Conservation (phyloP, 2,797 vertebrate genomes). For the Dicrostonyx torquatus region DNA sequence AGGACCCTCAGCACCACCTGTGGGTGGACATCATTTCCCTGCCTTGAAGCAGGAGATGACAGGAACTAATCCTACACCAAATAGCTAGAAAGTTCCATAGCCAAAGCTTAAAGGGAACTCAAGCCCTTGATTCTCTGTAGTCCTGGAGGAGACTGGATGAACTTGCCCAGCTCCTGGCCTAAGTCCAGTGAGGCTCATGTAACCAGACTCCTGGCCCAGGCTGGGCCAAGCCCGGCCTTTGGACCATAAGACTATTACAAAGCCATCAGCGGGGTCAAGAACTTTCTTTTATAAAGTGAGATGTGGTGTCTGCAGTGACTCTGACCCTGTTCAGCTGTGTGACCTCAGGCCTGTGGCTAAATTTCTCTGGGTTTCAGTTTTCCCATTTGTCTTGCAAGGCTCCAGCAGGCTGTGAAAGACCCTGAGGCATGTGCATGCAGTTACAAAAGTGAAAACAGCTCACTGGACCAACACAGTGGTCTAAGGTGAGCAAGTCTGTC, state of each 20-base stretch:
- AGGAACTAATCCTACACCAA: not conserved
- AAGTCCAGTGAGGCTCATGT: not conserved
- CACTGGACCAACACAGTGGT: not conserved
- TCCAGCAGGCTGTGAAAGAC: not conserved
- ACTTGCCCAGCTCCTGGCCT: not conserved
- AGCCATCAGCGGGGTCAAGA: not conserved
- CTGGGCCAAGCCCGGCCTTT: not conserved
- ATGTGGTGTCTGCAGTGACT: not conserved
- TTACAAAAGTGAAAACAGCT: too few relatives aligned
- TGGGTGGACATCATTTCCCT: not conserved
- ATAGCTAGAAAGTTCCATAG: not conserved
- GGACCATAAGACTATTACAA: not conserved
- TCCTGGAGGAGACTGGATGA: not conserved
- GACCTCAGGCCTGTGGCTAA: not conserved
- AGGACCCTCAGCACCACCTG: not conserved
- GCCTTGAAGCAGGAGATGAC: not conserved
- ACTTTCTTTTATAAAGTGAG: not conserved
- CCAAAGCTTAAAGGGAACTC: not conserved
- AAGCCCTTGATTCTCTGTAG: not conserved
- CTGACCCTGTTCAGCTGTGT: not conserved
- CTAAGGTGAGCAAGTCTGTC: not conserved
- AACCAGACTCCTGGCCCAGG: not conserved
- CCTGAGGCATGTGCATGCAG: not conserved
- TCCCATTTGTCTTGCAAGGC: not conserved
- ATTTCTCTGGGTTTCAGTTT: not conserved